These are phyloP conservation scores for Megamerina dolium DNA, from an alignment of 2,888 invertebrate species.

Conservation along the genomic window DNA sequence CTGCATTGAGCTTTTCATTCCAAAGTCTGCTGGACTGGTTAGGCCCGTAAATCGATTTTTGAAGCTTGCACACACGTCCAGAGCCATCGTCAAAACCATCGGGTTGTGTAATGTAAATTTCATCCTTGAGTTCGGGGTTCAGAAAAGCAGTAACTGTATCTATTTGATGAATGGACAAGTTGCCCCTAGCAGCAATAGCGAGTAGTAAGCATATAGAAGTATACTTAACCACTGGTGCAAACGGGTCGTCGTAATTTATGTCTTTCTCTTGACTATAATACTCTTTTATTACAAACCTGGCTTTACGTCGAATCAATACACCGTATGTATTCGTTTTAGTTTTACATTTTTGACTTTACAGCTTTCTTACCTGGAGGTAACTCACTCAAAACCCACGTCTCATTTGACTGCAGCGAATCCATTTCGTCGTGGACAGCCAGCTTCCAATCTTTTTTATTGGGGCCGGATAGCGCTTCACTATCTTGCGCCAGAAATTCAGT, in stretches of 20 bases:
- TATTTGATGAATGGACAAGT: slow-evolving; percentile 21
- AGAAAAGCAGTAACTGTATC: slow-evolving; percentile 19
- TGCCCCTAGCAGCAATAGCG: slow-evolving; percentile 9
- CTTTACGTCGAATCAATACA: slow-evolving; percentile 1
- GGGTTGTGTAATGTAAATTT: slow-evolving; percentile 21
- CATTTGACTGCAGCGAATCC: slow-evolving; percentile 2
- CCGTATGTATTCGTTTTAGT: slow-evolving; percentile 2
- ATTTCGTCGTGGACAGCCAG: slow-evolving; percentile 5
- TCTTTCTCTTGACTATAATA: slow-evolving; percentile 4
- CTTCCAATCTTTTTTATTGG: not conserved
- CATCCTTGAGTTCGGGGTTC: slow-evolving; percentile 14
- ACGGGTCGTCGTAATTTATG: slow-evolving; percentile 8
- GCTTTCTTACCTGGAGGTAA: slow-evolving; percentile 3
- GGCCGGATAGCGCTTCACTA: not conserved
- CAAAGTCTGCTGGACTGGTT: slow-evolving; percentile 8
- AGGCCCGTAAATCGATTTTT: slow-evolving; percentile 13
- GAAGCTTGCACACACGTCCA: slow-evolving; percentile 12
- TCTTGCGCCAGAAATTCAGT: too few species aligned
- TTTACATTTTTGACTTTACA: slow-evolving; percentile 5
- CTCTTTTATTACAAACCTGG: slow-evolving; percentile 6
- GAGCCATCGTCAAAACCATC: slow-evolving; percentile 15
- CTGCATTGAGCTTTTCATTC: slow-evolving; percentile 8
- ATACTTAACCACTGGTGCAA: slow-evolving; percentile 4
- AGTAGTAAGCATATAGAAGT: slow-evolving; percentile 8
- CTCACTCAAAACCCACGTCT: slow-evolving; percentile 3